Conservation (phyloP, 2,113 vertebrate species). For the Myotis lucifugus region DNA sequence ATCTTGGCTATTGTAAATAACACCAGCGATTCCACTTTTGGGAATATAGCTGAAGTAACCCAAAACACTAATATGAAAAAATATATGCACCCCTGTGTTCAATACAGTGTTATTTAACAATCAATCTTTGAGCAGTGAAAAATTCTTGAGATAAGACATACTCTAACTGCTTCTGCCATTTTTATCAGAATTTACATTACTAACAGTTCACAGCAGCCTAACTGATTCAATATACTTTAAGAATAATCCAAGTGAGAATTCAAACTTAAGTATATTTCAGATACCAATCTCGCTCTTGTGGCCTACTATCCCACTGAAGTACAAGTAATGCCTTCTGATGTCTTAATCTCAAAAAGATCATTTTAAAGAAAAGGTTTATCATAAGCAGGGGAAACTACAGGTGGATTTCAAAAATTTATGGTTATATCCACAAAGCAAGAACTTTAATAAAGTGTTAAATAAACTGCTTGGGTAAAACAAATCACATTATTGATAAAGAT, state of each 20-base stretch:
- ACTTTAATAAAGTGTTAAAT: not conserved
- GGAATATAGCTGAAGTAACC: not conserved
- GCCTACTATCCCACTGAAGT: not conserved
- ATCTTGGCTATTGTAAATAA: not conserved
- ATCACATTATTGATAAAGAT: not conserved
- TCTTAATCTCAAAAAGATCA: constrained; percentile 25
- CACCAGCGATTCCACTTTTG: not conserved
- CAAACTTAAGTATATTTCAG: constrained; percentile 27
- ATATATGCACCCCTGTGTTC: not conserved
- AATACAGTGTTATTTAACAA: not conserved
- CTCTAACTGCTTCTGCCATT: not conserved
- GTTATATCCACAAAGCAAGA: not conserved
- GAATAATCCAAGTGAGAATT: constrained; percentile 14
- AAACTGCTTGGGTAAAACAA: not conserved
- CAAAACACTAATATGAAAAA: not conserved
- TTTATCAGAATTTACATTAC: constrained; percentile 48
- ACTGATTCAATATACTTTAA: not conserved
- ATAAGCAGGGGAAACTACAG: not conserved
- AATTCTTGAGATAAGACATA: constrained; percentile 22
- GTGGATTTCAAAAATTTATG: not conserved
- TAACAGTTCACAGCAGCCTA: not conserved
- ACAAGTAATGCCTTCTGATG: not conserved
- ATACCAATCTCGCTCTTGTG: not conserved
- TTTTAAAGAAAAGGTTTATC: not conserved
- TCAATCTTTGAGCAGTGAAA: not conserved